Percentiles rank a stretch among this genome's conserved stretches.
Evolutionary conservation across 1,140 invertebrate species (phyloP).

Genomic region (Bombus waltoni): DNA sequence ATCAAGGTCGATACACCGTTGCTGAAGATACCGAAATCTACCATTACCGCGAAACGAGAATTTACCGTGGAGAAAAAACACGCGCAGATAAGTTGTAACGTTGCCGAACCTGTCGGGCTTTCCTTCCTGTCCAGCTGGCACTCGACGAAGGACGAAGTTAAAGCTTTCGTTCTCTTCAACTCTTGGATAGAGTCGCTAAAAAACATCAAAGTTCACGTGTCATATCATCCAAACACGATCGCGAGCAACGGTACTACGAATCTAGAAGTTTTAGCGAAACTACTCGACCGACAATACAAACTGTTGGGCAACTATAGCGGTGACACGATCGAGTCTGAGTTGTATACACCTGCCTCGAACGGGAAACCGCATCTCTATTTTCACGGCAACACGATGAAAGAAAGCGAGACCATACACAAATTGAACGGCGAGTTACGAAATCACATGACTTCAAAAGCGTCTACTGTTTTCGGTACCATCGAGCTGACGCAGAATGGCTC

Average conservation of each 20-base stretch:
- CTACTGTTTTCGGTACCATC: constrained; percentile 50
- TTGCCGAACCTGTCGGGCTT: constrained; percentile 64
- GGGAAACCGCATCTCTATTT: constrained; percentile 64
- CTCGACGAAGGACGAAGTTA: constrained; percentile 79
- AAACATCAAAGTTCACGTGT: constrained; percentile 79
- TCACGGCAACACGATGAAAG: constrained; percentile 63
- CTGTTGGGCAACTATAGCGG: constrained; percentile 63
- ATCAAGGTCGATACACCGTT: constrained; percentile 85
- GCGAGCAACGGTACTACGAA: constrained; percentile 60
- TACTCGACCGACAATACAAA: constrained; percentile 64
- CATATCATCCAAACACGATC: constrained; percentile 79
- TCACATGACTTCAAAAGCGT: constrained; percentile 41
- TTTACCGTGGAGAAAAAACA: constrained; percentile 85
- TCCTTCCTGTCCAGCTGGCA: constrained; percentile 83
- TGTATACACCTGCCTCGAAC: constrained; percentile 61
- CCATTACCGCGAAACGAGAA: constrained; percentile 86
- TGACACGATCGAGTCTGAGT: constrained; percentile 57
- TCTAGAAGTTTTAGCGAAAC: constrained; percentile 64
- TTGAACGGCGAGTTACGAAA: constrained; percentile 74
- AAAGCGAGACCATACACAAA: constrained; percentile 51
- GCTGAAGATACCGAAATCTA: constrained; percentile 85
- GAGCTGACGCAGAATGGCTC: constrained; percentile 32
- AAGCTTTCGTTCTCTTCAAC: constrained; percentile 80
- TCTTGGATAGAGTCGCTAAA: constrained; percentile 83
- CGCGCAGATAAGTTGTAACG: constrained; percentile 77